Evolutionary conservation across 2,888 invertebrate species (phyloP), one percentile per base, ranked within the genome.

Genomic region (Acronicta aceris): DNA sequence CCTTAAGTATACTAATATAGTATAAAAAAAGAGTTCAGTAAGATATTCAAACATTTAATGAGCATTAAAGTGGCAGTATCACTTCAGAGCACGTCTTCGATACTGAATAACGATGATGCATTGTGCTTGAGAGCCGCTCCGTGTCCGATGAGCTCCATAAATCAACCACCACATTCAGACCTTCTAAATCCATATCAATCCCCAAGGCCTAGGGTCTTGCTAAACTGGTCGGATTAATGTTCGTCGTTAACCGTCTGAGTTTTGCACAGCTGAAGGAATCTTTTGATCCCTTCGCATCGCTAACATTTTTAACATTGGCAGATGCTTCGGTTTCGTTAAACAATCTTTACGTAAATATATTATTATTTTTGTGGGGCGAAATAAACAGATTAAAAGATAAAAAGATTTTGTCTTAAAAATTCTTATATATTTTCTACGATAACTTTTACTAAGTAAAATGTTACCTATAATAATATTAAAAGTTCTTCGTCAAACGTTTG

Each of bases 191-290:
- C 45, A 49, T 45, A 21, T 49, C 12, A 42, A 7, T 4, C 13
- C n/a, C 59, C 30, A 41, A 17, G 2, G 40, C 42, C n/a, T 58
- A 49, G 59, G 86, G 21, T 76, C 83, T 71, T 53, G 17, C n/a
- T 64, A 65, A 41, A 58, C 51, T 83, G 84, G 88, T 46, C 74
- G 66, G 65, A 71, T 81, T 77, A 79, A 74, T 66, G 76, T 69
- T 74, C 74, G 74, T 79, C 79, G 82, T 81, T 83, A 85, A 81
- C 83, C 78, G 75, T 76, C 78, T 71, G 77, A 81, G 83, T 82
- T 87, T 81, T 79, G 80, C 84, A 84, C 84, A 84, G 84, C 81
- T 78, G 83, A 85, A 83, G 61, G 83, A 86, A 78, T 82, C 88
- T 86, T 90, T 89, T 89, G 89, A 88, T 86, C 86, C 64, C 70